These are phyloP conservation scores for Eurytoma adleriae DNA, from an alignment of 2,888 invertebrate genomes.

Conservation along the genomic window DNA sequence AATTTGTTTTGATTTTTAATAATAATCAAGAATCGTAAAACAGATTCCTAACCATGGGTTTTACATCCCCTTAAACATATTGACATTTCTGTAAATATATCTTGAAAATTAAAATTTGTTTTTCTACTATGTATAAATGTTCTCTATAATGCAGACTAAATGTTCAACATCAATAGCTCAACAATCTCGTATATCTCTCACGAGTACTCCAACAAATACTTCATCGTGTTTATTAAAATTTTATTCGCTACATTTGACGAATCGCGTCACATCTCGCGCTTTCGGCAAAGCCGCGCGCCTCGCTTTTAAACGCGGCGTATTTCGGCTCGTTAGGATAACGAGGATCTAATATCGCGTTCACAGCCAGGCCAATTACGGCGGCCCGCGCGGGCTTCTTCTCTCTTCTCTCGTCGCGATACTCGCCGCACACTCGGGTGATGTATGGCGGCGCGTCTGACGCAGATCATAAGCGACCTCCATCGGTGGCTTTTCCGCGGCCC, in stretches of 20 bases:
- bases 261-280: slow-evolving; percentile 49
- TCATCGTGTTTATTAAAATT: no score
- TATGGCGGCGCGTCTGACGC: slow-evolving; percentile 72
- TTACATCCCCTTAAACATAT: no score
- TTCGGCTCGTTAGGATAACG: slow-evolving; percentile 75
- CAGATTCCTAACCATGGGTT: no score
- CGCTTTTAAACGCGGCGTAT: slow-evolving; percentile 69
- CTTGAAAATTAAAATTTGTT: no score
- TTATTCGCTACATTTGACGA: slow-evolving; percentile 58
- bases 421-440: slow-evolving; percentile 64
- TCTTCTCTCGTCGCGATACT: slow-evolving; percentile 30
- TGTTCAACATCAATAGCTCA: no score
- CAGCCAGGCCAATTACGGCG: slow-evolving; percentile 73
- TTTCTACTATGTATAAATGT: no score
- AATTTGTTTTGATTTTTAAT: no score
- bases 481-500: slow-evolving; percentile 66
- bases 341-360: slow-evolving; percentile 75
- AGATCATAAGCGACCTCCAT: slow-evolving; percentile 74
- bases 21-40: no score
- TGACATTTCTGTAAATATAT: no score
- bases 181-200: no score
- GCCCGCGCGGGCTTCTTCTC: slow-evolving; percentile 40
- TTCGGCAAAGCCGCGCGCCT: slow-evolving; percentile 3
- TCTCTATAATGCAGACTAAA: no score
- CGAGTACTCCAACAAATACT: no score